Percentiles rank a stretch among this genome's conserved stretches.
phyloP scores from a whole-genome alignment of 2,797 vertebrate species.

The Poecilia picta region DNA sequence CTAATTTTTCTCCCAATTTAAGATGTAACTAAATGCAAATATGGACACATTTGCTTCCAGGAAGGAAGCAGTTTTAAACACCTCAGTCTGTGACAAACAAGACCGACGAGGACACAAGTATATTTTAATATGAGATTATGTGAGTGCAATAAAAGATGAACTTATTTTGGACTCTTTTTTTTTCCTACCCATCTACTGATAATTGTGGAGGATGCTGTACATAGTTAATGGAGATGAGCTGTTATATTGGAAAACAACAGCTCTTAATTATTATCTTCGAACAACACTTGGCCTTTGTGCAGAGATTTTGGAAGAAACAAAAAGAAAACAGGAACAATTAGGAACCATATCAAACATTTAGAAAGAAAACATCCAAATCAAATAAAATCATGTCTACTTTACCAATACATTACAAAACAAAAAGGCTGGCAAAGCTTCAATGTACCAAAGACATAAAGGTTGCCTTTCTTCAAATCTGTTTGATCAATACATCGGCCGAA shows the following conservation, averaged over 20 bases:
- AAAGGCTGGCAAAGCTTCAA: conserved; percentile 66
- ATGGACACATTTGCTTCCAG: neutral
- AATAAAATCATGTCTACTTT: conserved; percentile 72
- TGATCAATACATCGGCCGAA: conserved; percentile 58
- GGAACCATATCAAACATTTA: conserved; percentile 66
- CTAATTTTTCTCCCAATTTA: neutral
- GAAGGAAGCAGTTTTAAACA: neutral
- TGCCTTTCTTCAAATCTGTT: conserved; percentile 41
- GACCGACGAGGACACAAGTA: neutral
- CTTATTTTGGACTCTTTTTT: conserved; percentile 5
- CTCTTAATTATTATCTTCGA: conserved; percentile 46
- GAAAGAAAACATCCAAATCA: conserved; percentile 53
- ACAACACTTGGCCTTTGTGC: conserved; percentile 79
- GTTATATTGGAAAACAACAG: conserved; percentile 32
- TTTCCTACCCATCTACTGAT: neutral
- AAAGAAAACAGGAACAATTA: conserved; percentile 33
- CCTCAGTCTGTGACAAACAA: neutral
- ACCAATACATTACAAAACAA: conserved; percentile 76
- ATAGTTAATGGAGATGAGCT: conserved; percentile 29
- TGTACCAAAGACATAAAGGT: conserved; percentile 55
- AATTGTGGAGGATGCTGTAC: neutral
- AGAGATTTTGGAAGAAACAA: conserved; percentile 41
- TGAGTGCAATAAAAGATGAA: neutral
- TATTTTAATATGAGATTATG: neutral
- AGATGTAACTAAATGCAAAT: neutral